These are phyloP conservation scores for Semnornis frantzii DNA, from an alignment of 2,113 vertebrate species.

Conservation along the genomic window DNA sequence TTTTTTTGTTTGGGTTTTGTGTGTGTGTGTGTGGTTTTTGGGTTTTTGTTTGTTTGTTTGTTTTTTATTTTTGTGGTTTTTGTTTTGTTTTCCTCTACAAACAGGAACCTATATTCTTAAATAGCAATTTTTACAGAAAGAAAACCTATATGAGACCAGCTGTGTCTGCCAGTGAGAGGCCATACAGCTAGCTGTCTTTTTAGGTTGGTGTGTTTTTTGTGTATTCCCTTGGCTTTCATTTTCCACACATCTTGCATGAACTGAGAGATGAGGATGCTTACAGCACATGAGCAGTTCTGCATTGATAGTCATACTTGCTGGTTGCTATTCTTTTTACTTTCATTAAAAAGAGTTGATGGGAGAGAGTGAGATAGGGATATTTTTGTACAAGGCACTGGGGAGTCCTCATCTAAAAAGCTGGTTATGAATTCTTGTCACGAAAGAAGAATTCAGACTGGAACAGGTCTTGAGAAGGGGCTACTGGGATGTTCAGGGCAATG, in stretches of 20 bases:
- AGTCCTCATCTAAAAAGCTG: constrained; percentile 14
- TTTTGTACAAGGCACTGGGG: constrained; percentile 40
- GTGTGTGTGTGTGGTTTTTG: too few relatives aligned
- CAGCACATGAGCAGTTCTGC: constrained; percentile 30
- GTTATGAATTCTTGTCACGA: constrained; percentile 11
- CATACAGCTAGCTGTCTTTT: constrained; percentile 15
- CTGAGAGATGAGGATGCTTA: not conserved
- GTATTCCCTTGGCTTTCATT: constrained; percentile 49
- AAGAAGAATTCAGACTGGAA: constrained; percentile 24
- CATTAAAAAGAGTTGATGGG: constrained; percentile 39
- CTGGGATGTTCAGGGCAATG: constrained; percentile 23
- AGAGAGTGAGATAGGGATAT: not conserved
- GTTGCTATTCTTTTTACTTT: constrained; percentile 18
- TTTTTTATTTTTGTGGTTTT: not conserved
- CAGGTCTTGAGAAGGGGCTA: constrained; percentile 36
- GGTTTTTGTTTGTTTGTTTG: not conserved
- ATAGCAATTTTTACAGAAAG: constrained; percentile 4
- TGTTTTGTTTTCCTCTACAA: not conserved
- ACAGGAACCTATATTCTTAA: not conserved
- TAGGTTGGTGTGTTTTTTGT: not conserved
- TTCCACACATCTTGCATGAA: not conserved
- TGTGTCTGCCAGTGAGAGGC: not conserved
- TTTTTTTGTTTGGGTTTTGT: not conserved
- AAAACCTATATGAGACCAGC: constrained; percentile 1
- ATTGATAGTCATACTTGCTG: not conserved